A percentile compares a stretch with the other conserved stretches of the same genome.
Conservation (phyloP, 2,113 vertebrate species). For the Picathartes gymnocephalus region DNA sequence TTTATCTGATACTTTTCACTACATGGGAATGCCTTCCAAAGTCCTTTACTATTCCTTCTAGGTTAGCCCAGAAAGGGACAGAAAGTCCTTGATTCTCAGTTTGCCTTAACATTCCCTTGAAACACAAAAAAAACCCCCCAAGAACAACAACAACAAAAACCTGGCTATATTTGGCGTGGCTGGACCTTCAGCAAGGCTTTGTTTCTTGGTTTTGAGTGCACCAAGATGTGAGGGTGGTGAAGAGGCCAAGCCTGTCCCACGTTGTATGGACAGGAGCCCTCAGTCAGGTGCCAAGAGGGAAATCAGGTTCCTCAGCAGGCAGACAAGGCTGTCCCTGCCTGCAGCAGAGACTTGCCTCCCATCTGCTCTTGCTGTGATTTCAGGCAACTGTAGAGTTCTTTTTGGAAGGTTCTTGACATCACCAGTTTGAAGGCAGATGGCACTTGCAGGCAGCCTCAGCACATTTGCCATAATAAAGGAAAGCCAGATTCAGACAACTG, state of each 20-base stretch:
- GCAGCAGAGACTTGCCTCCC: not conserved
- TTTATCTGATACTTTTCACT: slow-evolving; percentile 13
- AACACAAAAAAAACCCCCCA: not conserved
- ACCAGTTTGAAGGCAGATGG: slow-evolving; percentile 19
- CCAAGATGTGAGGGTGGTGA: not conserved
- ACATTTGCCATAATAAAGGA: not conserved
- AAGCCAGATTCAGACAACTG: not conserved
- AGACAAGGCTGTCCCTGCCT: not conserved
- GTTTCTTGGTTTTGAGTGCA: not conserved
- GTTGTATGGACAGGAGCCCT: not conserved
- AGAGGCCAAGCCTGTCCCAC: not conserved
- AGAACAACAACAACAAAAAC: not conserved
- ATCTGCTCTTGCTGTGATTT: slow-evolving; percentile 19
- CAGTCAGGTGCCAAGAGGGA: not conserved
- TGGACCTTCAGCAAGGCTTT: not conserved
- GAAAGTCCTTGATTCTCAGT: not conserved
- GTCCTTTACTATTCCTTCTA: not conserved
- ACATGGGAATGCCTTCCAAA: not conserved
- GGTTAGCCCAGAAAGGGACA: not conserved
- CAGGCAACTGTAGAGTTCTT: not conserved
- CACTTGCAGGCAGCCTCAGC: not conserved
- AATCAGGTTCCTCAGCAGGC: not conserved
- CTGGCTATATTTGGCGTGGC: not conserved
- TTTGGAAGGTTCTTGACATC: slow-evolving; percentile 12
- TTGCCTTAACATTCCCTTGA: not conserved